Evolutionary conservation across 1,140 invertebrate species (phyloP).

Genomic region (Neodiprion lecontei): DNA sequence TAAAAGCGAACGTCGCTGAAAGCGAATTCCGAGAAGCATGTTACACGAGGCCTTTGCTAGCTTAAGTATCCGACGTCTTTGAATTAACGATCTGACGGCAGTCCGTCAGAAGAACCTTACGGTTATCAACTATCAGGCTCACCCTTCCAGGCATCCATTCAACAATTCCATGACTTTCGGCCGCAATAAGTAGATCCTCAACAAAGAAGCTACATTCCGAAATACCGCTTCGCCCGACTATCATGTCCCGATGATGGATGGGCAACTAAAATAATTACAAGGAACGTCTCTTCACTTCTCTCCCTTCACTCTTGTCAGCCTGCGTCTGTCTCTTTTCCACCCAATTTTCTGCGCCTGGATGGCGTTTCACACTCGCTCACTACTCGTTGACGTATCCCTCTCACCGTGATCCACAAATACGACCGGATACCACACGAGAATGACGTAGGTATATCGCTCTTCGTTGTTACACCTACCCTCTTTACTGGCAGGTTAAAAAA

Average conservation of each 20-base stretch:
- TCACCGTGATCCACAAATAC: neutral
- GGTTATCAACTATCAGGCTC: neutral
- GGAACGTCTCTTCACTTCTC: neutral
- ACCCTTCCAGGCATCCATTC: neutral
- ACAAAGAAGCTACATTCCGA: constrained; percentile 3
- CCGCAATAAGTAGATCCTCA: neutral
- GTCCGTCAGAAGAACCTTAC: neutral
- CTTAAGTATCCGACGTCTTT: neutral
- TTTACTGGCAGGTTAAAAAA: neutral
- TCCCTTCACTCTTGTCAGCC: neutral
- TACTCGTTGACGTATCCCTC: neutral
- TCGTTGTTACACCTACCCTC: neutral
- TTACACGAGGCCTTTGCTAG: neutral
- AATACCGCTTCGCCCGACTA: neutral
- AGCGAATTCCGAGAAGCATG: neutral
- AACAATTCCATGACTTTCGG: neutral
- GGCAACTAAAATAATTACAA: constrained; percentile 11
- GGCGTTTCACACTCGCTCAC: no score
- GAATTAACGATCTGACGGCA: neutral
- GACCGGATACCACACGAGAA: neutral
- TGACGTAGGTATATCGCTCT: neutral
- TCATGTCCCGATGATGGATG: constrained; percentile 13
- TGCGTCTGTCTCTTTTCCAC: neutral
- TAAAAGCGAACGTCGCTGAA: neutral
- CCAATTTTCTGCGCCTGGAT: neutral